Evolutionary conservation across 2,797 vertebrate species (phyloP).

Genomic region (Vireo griseus): DNA sequence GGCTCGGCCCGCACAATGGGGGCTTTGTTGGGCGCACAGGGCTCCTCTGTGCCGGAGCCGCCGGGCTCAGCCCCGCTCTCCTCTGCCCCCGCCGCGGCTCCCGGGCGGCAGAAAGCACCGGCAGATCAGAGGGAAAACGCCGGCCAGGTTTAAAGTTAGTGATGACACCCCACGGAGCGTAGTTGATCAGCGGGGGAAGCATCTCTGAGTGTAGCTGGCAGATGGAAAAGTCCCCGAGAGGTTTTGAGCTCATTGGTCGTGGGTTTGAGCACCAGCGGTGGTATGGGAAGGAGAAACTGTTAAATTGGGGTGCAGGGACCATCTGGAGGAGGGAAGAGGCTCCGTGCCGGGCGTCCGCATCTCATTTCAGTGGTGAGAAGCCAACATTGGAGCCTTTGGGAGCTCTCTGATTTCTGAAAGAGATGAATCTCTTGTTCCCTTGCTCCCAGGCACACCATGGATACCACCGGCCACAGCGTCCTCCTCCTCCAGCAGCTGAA

Average conservation of each 20-base stretch:
- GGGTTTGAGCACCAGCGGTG: background rate
- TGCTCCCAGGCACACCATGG: constrained; percentile 79
- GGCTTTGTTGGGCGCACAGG: constrained; percentile 22
- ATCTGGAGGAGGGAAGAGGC: background rate
- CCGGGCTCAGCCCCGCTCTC: background rate
- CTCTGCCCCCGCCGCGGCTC: background rate
- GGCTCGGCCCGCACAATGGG: background rate
- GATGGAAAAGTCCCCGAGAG: background rate
- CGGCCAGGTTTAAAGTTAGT: background rate
- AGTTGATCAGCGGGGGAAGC: background rate
- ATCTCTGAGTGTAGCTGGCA: background rate
- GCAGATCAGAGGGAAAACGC: background rate
- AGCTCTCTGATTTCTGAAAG: background rate
- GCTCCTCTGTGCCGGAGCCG: background rate
- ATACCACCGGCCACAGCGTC: constrained; percentile 87
- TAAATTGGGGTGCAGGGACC: background rate
- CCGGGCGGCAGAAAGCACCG: accelerated
- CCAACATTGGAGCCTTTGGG: background rate
- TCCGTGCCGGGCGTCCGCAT: accelerated
- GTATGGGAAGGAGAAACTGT: background rate
- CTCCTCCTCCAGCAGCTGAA: constrained; percentile 97
- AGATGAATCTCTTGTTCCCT: background rate
- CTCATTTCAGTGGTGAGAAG: background rate
- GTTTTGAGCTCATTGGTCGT: background rate
- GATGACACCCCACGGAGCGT: background rate